These are phyloP conservation scores for Thelaira solivaga DNA, from an alignment of 2,888 invertebrate genomes.

Conservation along the genomic window DNA sequence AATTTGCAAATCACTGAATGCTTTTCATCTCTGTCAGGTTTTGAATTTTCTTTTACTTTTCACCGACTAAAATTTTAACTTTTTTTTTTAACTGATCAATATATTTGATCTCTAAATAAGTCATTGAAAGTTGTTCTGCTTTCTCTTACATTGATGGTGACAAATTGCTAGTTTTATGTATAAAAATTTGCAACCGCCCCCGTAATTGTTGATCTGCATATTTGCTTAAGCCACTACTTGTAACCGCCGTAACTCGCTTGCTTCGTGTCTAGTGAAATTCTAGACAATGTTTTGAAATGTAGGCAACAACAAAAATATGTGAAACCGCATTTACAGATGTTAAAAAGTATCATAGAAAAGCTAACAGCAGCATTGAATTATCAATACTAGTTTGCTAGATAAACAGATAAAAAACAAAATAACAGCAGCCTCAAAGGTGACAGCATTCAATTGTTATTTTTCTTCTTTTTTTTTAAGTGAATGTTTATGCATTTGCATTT, in stretches of 20 bases:
- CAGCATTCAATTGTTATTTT: background rate
- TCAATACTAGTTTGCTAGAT: slow-evolving; percentile 21
- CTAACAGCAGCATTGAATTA: slow-evolving; percentile 3
- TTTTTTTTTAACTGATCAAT: too few relatives aligned
- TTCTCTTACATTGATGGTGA: background rate
- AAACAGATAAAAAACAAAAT: slow-evolving; percentile 8
- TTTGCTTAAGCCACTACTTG: background rate
- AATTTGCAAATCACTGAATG: background rate
- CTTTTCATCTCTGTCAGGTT: too few relatives aligned
- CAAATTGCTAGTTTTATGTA: background rate
- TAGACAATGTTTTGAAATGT: slow-evolving; percentile 6
- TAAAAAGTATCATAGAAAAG: background rate
- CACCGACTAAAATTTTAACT: too few relatives aligned
- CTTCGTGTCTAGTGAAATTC: slow-evolving; percentile 15
- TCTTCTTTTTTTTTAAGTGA: background rate
- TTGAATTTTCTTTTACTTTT: too few relatives aligned
- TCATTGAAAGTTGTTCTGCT: background rate
- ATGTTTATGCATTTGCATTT: background rate
- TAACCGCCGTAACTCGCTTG: background rate
- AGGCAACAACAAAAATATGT: background rate
- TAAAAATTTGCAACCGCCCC: slow-evolving; percentile 2
- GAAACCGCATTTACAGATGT: slow-evolving; percentile 26
- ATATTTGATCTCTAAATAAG: too few relatives aligned
- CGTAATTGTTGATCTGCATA: background rate
- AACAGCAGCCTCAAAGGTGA: too few relatives aligned